These are phyloP conservation scores for Alloplasta piceator DNA, from an alignment of 2,888 invertebrate genomes.

Conservation along the genomic window DNA sequence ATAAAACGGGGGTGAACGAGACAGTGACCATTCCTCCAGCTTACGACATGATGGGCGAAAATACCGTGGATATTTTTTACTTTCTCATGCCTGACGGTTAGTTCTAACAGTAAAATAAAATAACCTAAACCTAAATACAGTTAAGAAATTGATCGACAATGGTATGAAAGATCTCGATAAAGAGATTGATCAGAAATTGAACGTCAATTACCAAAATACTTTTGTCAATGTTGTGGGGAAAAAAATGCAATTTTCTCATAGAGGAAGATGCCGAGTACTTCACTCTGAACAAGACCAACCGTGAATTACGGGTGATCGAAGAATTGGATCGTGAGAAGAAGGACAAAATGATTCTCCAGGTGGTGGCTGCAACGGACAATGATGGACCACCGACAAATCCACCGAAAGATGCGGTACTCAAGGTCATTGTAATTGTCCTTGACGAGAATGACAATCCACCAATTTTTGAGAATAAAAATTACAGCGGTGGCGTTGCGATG, in stretches of 20 bases:
- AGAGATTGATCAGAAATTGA: too few relatives aligned
- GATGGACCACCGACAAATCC: conserved; percentile 75
- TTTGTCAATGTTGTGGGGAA: too few relatives aligned
- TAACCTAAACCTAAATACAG: too few relatives aligned
- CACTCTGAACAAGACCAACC: conserved; percentile 79
- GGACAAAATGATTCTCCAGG: conserved; percentile 81
- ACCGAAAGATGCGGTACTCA: conserved; percentile 80
- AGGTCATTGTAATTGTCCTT: conserved; percentile 84
- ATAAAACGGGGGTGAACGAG: conserved; percentile 61
- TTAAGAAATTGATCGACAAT: too few relatives aligned
- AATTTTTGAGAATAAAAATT: conserved; percentile 83
- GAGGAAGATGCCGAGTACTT: conserved; percentile 81
- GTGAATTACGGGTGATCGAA: conserved; percentile 80
- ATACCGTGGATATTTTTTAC: conserved; percentile 64
- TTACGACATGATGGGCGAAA: conserved; percentile 64
- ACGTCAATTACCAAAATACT: too few relatives aligned
- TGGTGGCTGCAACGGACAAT: conserved; percentile 84
- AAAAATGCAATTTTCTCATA: conserved; percentile 20
- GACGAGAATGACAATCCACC: conserved; percentile 87
- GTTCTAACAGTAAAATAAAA: background rate
- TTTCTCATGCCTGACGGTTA: conserved; percentile 67
- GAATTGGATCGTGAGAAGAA: conserved; percentile 84
- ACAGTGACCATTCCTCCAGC: conserved; percentile 64
- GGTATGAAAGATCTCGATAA: too few relatives aligned
- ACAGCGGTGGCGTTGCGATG: conserved; percentile 85